Percentiles rank a stretch among this genome's conserved stretches.
These are phyloP conservation scores for Drosophila pandora DNA, from an alignment of 1,140 invertebrate genomes.

Conservation along the genomic window DNA sequence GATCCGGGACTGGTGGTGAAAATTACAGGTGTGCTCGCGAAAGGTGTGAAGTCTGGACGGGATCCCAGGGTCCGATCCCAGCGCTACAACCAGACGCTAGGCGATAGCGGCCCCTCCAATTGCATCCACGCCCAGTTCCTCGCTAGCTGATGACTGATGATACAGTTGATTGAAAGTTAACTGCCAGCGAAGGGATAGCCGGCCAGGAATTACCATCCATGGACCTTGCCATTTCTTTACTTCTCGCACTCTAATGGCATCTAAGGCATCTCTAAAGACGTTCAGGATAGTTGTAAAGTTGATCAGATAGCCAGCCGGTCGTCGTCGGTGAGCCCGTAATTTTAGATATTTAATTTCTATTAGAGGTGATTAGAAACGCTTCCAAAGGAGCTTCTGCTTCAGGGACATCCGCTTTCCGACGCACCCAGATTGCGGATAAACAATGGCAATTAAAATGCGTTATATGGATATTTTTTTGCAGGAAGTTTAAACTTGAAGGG, in stretches of 20 bases:
- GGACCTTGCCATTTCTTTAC: slow-evolving; percentile 3
- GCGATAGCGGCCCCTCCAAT: slow-evolving; percentile 14
- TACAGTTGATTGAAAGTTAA: slow-evolving; percentile 57
- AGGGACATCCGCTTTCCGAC: slow-evolving; percentile 9
- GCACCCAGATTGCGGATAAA: slow-evolving; percentile 18
- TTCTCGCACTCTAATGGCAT: slow-evolving; percentile 14
- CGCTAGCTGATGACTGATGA: slow-evolving; percentile 49
- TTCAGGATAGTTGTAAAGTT: slow-evolving; percentile 20
- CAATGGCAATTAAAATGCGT: slow-evolving; percentile 25
- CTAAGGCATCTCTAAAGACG: slow-evolving; percentile 18
- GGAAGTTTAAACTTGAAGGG: no score
- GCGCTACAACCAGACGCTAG: slow-evolving; percentile 3
- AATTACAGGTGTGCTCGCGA: slow-evolving; percentile 73
- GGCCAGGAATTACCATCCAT: slow-evolving; percentile 24
- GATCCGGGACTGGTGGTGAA: slow-evolving; percentile 55
- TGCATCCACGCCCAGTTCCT: slow-evolving; percentile 37
- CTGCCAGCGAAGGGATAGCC: slow-evolving; percentile 32
- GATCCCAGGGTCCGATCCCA: slow-evolving; percentile 37
- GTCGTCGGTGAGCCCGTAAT: slow-evolving; percentile 22
- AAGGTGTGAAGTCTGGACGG: slow-evolving; percentile 62
- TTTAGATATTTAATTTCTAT: slow-evolving; percentile 46
- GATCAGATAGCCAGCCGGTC: slow-evolving; percentile 19
- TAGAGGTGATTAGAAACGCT: slow-evolving; percentile 38
- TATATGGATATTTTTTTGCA: slow-evolving; percentile 10
- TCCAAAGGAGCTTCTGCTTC: slow-evolving; percentile 7